Conservation (phyloP, 92 coral and sea anemone species). For the Isaurus tuberculatus region DNA sequence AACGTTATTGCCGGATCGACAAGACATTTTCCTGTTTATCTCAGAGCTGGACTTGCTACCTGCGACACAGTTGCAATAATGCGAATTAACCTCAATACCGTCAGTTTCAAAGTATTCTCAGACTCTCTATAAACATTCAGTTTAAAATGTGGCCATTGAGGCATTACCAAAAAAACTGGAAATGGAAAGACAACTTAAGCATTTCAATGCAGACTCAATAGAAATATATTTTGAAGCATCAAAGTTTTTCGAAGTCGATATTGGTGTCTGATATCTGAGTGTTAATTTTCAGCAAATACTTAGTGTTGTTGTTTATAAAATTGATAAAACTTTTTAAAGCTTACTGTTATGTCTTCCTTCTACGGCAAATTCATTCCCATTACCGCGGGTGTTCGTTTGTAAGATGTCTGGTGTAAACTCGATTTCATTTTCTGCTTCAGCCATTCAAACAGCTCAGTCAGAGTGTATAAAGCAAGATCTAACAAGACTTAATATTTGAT, state of each 20-base stretch:
- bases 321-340: no score
- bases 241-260: no score
- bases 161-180: no score
- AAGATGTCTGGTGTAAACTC: neutral
- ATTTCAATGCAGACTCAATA: no score
- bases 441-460: neutral
- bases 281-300: neutral
- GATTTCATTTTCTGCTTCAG: neutral
- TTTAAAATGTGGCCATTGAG: no score
- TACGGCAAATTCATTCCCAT: neutral
- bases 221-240: no score
- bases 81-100: no score
- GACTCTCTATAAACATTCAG: no score
- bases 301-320: no score
- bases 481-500: no score
- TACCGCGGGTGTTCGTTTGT: neutral
- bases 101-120: no score
- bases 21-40: neutral
- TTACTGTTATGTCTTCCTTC: neutral
- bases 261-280: neutral
- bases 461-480: neutral
- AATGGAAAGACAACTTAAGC: no score
- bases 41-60: neutral
- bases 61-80: neutral
- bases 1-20: neutral